These are phyloP conservation scores for Celastrina argiolus DNA, from an alignment of 2,888 invertebrate genomes.

Conservation along the genomic window DNA sequence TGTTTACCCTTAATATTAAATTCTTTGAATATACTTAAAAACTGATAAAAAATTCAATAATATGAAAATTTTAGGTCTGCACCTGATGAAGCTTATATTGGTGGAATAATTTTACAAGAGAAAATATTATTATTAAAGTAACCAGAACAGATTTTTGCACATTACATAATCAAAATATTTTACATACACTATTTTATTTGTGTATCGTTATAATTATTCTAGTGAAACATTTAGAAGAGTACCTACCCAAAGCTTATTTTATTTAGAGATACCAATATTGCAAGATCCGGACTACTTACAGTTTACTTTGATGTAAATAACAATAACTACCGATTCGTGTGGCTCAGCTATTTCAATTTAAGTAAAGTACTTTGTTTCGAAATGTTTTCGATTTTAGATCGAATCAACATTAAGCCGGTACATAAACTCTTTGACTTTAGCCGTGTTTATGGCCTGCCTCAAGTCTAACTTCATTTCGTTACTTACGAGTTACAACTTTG, in stretches of 20 bases:
- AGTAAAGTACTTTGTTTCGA: constrained; percentile 12
- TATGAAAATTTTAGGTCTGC: neutral
- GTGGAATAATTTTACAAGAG: neutral
- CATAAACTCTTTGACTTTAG: constrained; percentile 19
- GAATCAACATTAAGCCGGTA: constrained; percentile 18
- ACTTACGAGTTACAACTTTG: constrained; percentile 22
- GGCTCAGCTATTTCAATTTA: neutral
- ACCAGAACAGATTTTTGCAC: too few species aligned
- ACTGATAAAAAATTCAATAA: constrained; percentile 1
- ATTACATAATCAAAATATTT: too few species aligned
- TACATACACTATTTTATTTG: too few species aligned
- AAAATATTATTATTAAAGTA: neutral
- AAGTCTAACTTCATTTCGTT: constrained; percentile 23
- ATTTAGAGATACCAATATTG: too few species aligned
- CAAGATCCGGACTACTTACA: neutral
- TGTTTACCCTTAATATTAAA: neutral
- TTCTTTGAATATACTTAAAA: neutral
- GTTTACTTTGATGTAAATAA: neutral
- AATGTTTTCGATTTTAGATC: constrained; percentile 19
- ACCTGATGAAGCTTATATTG: neutral
- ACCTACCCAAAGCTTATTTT: too few species aligned
- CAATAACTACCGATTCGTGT: neutral
- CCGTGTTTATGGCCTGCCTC: constrained; percentile 22
- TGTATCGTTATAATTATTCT: too few species aligned
- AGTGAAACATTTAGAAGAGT: too few species aligned